Conservation (phyloP, 2,797 vertebrate genomes). For the Premnoplex brunnescens region DNA sequence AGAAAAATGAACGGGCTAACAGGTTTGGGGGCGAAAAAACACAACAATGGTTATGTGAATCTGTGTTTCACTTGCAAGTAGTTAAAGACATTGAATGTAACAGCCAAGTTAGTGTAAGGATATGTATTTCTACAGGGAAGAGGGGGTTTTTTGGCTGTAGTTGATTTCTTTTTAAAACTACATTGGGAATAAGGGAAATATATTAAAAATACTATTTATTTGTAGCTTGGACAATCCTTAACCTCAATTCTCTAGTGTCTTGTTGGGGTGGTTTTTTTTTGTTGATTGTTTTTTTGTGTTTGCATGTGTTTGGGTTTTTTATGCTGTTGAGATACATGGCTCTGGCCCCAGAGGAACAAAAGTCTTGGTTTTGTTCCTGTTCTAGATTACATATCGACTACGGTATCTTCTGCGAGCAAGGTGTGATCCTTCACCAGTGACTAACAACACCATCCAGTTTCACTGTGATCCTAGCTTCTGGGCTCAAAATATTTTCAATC, state of each 20-base stretch:
- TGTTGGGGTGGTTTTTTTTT: background rate
- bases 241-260: background rate
- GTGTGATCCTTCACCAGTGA: slow-evolving; percentile 80
- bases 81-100: background rate
- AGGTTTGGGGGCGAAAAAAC: background rate
- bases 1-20: background rate
- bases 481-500: slow-evolving; percentile 85
- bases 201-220: background rate
- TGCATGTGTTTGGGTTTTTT: background rate
- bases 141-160: background rate
- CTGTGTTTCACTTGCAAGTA: background rate
- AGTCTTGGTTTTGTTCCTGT: background rate
- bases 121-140: background rate
- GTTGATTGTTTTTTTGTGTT: background rate
- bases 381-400: slow-evolving; percentile 80
- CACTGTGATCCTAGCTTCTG: slow-evolving; percentile 85
- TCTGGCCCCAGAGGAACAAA: background rate
- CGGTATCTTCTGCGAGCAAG: slow-evolving; percentile 81
- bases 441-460: slow-evolving; percentile 81
- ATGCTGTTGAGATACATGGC: background rate
- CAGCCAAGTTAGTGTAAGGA: background rate
- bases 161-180: background rate
- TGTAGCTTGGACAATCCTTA: background rate
- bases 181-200: background rate
- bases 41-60: background rate